These are phyloP conservation scores for Typhlichthys subterraneus DNA, from an alignment of 2,797 vertebrate species.

Conservation along the genomic window DNA sequence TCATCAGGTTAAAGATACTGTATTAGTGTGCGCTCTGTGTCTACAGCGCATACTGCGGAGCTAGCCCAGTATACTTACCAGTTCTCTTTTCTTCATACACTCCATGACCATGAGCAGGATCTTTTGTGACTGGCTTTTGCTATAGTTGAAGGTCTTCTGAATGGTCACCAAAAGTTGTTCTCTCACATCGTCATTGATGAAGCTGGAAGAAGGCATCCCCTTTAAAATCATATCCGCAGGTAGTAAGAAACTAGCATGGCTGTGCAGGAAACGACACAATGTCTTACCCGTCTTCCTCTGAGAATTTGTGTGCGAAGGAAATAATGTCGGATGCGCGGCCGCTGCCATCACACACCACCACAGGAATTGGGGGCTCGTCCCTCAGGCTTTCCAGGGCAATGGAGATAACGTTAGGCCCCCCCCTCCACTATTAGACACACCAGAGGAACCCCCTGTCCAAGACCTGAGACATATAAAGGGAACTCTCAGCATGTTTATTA, in stretches of 20 bases:
- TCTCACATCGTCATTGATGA: slow-evolving; percentile 89
- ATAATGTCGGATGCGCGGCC: slow-evolving; percentile 94
- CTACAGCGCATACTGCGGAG: neutral
- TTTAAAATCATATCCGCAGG: neutral
- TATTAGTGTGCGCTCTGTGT: neutral
- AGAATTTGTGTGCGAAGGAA: slow-evolving; percentile 96
- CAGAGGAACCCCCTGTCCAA: slow-evolving; percentile 95
- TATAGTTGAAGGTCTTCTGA: slow-evolving; percentile 98
- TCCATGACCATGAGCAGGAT: slow-evolving; percentile 94
- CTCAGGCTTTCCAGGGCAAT: slow-evolving; percentile 91
- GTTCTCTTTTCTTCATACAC: slow-evolving; percentile 98
- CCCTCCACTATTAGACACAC: slow-evolving; percentile 96
- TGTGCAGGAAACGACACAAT: neutral
- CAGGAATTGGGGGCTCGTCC: slow-evolving; percentile 93
- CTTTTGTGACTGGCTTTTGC: slow-evolving; percentile 90
- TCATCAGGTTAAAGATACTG: neutral
- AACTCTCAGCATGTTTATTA: neutral
- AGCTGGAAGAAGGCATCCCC: slow-evolving; percentile 63
- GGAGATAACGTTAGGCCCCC: slow-evolving; percentile 93
- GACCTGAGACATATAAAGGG: slow-evolving; percentile 75
- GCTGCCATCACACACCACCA: slow-evolving; percentile 96
- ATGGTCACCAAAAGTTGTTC: slow-evolving; percentile 97
- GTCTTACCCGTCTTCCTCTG: slow-evolving; percentile 92
- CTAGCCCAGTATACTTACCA: slow-evolving; percentile 82
- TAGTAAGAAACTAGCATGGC: neutral